These are phyloP conservation scores for Erethizon dorsatum DNA, from an alignment of 2,797 vertebrate species.

Conservation along the genomic window DNA sequence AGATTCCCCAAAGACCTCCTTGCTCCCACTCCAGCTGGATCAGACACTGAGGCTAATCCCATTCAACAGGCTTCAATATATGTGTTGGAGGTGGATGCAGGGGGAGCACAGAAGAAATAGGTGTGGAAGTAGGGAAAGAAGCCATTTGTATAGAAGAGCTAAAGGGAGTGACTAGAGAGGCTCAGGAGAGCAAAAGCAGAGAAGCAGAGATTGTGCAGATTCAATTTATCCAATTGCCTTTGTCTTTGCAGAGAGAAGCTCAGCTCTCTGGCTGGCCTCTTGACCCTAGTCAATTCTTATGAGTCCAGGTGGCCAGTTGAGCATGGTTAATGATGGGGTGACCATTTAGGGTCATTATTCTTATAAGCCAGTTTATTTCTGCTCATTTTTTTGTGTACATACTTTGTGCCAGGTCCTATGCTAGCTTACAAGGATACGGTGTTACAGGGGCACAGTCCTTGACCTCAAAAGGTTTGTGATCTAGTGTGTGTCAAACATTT, in stretches of 20 bases:
- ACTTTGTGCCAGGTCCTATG: background rate
- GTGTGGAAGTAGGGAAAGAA: background rate
- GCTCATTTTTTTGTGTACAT: background rate
- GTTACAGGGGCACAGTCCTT: background rate
- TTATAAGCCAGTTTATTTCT: conserved; percentile 60
- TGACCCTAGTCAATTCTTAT: background rate
- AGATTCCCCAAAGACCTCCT: background rate
- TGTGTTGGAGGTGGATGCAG: background rate
- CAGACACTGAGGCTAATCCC: background rate
- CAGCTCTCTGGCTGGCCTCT: background rate
- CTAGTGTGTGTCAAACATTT: background rate
- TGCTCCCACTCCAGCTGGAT: background rate
- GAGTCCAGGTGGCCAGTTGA: conserved; percentile 3
- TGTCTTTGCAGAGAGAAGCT: conserved; percentile 42
- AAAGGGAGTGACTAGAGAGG: background rate
- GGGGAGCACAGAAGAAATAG: background rate
- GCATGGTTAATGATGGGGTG: background rate
- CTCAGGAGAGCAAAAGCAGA: conserved; percentile 42
- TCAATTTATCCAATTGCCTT: conserved; percentile 3
- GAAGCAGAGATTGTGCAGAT: conserved; percentile 1
- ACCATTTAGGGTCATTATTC: background rate
- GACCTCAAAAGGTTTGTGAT: conserved; percentile 34
- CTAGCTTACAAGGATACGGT: background rate
- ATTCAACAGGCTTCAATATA: background rate
- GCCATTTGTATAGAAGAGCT: background rate